Evolutionary conservation across 2,113 vertebrate genomes (phyloP), one percentile per base, ranked within the genome.

Genomic region (Gallinago paraguaiae): DNA sequence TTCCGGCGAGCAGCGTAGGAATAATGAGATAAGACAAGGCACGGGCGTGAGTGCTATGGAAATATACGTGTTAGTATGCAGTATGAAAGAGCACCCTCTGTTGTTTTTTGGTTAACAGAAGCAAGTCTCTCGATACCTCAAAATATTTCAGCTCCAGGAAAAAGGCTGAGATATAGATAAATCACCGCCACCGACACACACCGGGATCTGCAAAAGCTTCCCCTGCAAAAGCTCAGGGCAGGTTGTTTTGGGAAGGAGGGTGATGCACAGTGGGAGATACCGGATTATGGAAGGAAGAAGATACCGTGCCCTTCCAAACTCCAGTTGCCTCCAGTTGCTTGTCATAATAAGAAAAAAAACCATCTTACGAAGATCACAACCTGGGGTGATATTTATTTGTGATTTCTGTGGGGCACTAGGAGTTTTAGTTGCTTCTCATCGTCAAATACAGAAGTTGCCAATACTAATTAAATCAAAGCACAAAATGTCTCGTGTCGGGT

Each of bases 401-500:
- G 17, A 33, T 48, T 64, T 70, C 70, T 63, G 13, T 22, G 53
- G 35, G 30, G 33, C 9, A 61, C 23, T 23, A 83, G 30, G 41
- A 57, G n/a, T 20, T 85, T 78, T 28, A 69, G 13, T 20, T 31
- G 93, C 2, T 27, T 65, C 88, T 92, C 92, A 97, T 70, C 86
- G 88, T 84, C 88, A 93, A 92, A 96, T 69, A 90, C 63, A 93
- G 81, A 60, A 96, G 82, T 77, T 64, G 15, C 45, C 96, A 95
- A 89, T 70, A 94, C n/a, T 90, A 94, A 93, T 97, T 95, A 97
- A 95, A 96, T 79, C 63, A 74, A 97, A 97, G 91, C 92, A 96
- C 69, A 91, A 92, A 95, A 94, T 88, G 91, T 75, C 93, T 95
- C 92, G 94, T 94, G 93, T 96, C 81, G 94, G 86, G 95, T 74